Evolutionary conservation across 2,113 vertebrate genomes (phyloP).

Genomic region (Plectropomus leopardus): DNA sequence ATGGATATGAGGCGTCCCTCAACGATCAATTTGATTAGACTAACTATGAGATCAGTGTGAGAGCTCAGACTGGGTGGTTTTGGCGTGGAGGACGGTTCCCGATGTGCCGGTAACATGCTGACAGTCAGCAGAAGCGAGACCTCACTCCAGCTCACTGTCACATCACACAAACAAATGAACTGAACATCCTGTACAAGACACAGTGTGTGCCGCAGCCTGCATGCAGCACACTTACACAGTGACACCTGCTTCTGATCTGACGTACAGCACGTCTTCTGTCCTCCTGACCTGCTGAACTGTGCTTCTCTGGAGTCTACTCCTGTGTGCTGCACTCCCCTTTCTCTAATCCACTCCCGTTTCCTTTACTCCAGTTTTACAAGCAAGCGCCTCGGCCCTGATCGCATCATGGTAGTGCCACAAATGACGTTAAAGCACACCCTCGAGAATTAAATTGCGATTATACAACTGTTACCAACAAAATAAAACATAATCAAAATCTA

Average conservation of each 20-base stretch:
- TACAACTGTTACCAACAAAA: no score
- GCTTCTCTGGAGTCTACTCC: background rate
- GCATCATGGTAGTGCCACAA: no score
- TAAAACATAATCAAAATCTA: no score
- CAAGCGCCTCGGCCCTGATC: no score
- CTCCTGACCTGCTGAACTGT: constrained; percentile 20
- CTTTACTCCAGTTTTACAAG: no score
- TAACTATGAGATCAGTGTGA: constrained; percentile 60
- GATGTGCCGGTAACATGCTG: constrained; percentile 57
- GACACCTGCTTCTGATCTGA: constrained; percentile 9
- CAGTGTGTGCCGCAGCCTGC: constrained; percentile 25
- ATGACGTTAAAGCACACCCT: no score
- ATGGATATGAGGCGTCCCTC: constrained; percentile 55
- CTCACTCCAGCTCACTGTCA: constrained; percentile 44
- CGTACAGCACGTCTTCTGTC: background rate
- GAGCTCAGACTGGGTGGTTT: constrained; percentile 47
- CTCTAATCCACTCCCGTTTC: no score
- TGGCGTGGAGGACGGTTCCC: constrained; percentile 37
- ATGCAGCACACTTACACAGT: constrained; percentile 6
- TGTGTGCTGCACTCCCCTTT: no score
- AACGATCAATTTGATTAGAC: constrained; percentile 70
- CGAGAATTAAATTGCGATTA: no score
- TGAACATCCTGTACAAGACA: constrained; percentile 59
- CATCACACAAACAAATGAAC: constrained; percentile 54
- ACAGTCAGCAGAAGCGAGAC: constrained; percentile 68